Conservation (phyloP, 2,113 vertebrate species). For the Bubo scandiacus region DNA sequence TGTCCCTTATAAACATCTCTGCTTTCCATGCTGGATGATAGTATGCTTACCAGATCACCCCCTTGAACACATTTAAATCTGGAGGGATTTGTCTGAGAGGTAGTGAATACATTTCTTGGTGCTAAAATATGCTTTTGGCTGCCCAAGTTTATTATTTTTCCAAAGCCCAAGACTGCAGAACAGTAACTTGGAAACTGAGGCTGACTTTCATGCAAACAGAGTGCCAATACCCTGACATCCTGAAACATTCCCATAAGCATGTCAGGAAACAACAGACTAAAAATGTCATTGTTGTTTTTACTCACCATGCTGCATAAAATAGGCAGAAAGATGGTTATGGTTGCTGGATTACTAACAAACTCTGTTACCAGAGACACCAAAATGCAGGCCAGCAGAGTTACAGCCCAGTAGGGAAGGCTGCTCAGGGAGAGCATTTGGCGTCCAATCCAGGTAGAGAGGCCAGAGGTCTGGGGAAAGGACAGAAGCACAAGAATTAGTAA, state of each 20-base stretch:
- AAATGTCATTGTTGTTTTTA: not conserved
- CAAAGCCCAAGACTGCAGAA: not conserved
- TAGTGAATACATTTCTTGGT: not conserved
- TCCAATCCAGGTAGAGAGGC: slow-evolving; percentile 95
- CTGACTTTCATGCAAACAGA: not conserved
- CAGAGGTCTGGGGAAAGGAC: slow-evolving; percentile 78
- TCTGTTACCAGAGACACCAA: slow-evolving; percentile 95
- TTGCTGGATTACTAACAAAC: slow-evolving; percentile 97
- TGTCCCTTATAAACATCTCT: not conserved
- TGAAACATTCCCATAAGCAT: not conserved
- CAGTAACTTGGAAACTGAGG: not conserved
- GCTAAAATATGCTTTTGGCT: not conserved
- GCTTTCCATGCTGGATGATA: not conserved
- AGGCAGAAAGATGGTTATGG: slow-evolving; percentile 96
- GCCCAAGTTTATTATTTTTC: not conserved
- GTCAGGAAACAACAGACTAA: not conserved
- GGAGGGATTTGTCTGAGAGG: not conserved
- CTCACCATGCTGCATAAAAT: slow-evolving; percentile 94
- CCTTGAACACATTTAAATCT: not conserved
- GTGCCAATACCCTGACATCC: not conserved
- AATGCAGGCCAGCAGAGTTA: slow-evolving; percentile 92
- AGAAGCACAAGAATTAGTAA: not conserved
- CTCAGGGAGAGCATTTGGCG: slow-evolving; percentile 93
- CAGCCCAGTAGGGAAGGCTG: slow-evolving; percentile 91
- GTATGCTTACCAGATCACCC: not conserved